phyloP scores from a whole-genome alignment of 1,140 invertebrate genomes.

The Rhysida immarginata region DNA sequence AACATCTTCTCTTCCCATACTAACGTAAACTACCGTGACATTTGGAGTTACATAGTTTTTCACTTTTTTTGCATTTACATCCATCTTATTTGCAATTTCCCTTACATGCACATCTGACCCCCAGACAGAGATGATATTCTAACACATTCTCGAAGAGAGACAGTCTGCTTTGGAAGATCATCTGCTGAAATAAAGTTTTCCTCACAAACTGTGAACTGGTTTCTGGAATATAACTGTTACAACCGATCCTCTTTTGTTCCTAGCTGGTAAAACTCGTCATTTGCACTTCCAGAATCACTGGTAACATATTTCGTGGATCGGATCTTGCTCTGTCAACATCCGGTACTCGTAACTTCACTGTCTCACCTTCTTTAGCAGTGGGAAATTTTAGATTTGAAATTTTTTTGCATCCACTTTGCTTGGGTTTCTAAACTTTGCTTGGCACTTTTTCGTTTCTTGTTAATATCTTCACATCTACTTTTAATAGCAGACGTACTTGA shows the following conservation, averaged over 20 bases:
- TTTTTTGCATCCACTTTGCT: background rate
- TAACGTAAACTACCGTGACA: background rate
- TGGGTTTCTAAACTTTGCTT: background rate
- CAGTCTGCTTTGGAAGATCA: background rate
- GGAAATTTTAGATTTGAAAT: background rate
- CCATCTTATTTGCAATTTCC: background rate
- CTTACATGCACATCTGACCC: slow-evolving; percentile 4
- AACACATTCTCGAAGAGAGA: background rate
- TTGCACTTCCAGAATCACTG: background rate
- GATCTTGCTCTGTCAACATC: background rate
- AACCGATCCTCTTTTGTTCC: background rate
- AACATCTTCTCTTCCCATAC: too few species aligned
- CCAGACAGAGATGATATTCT: slow-evolving; percentile 1
- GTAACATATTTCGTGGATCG: background rate
- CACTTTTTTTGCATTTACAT: background rate
- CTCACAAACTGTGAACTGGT: background rate
- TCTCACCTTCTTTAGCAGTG: background rate
- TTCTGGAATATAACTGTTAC: slow-evolving; percentile 2
- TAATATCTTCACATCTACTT: background rate
- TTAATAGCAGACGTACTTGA: background rate
- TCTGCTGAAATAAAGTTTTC: background rate
- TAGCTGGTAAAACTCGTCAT: slow-evolving; percentile 2
- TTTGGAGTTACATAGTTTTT: background rate
- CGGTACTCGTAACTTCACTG: background rate
- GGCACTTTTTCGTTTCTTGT: background rate